Evolutionary conservation across 1,140 invertebrate genomes (phyloP).

Genomic region (Sycophaga agraensis): DNA sequence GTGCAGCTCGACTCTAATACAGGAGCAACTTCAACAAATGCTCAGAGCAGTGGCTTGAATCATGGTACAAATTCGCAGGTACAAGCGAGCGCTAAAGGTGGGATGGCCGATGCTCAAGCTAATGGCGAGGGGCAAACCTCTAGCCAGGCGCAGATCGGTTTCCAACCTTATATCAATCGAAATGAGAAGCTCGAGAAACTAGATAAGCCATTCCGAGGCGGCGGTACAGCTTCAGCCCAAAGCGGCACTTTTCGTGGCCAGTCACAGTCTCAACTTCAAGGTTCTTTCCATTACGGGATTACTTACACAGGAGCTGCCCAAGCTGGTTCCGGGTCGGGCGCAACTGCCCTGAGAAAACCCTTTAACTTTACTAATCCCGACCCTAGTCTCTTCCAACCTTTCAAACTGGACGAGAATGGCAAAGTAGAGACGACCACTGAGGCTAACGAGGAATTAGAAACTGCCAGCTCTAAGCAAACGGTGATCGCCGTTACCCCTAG

Average conservation of each 20-base stretch:
- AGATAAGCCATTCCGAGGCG: constrained; percentile 66
- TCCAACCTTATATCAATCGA: constrained; percentile 69
- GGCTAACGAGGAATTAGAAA: not conserved
- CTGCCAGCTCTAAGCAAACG: constrained; percentile 35
- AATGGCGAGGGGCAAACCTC: constrained; percentile 79
- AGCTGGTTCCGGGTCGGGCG: constrained; percentile 69
- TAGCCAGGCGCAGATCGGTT: constrained; percentile 83
- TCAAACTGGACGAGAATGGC: constrained; percentile 51
- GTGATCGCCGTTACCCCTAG: constrained; percentile 29
- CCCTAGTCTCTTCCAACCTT: constrained; percentile 42
- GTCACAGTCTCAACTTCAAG: constrained; percentile 77
- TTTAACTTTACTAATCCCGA: constrained; percentile 47
- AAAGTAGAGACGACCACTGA: constrained; percentile 35
- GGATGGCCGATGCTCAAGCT: constrained; percentile 80
- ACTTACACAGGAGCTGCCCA: constrained; percentile 79
- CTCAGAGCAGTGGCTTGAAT: constrained; percentile 72
- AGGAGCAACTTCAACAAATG: constrained; percentile 70
- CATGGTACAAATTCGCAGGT: constrained; percentile 77
- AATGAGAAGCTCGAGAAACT: constrained; percentile 54
- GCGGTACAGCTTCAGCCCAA: constrained; percentile 75
- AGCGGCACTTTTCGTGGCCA: constrained; percentile 72
- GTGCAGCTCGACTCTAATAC: constrained; percentile 72
- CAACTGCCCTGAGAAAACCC: constrained; percentile 46
- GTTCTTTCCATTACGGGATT: constrained; percentile 75
- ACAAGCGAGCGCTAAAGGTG: constrained; percentile 75